Conservation (phyloP, 53 echinoderm and acorn worm species). For the Arbacia lixula region DNA sequence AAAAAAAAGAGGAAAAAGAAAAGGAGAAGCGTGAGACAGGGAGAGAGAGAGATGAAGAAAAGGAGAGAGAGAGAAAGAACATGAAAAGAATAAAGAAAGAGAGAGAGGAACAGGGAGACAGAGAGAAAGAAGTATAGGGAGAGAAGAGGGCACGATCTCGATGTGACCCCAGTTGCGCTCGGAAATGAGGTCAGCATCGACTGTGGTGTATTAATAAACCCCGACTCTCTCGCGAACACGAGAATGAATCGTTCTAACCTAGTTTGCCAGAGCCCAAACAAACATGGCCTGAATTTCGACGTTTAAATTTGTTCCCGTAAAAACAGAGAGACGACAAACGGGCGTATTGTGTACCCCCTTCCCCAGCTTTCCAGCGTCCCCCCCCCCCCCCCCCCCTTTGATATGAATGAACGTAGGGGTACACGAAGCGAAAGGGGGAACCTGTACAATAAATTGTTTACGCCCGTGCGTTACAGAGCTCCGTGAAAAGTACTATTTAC, state of each 20-base stretch:
- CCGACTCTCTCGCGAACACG: neutral
- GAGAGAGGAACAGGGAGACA: conserved; percentile 11
- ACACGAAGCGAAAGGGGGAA: no score
- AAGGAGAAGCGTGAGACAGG: no score
- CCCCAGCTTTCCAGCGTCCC: neutral
- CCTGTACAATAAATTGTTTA: no score
- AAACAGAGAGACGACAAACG: conserved; percentile 44
- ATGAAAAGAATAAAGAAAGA: no score
- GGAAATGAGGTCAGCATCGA: conserved; percentile 38
- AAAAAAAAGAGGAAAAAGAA: no score
- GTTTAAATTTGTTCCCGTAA: conserved; percentile 40
- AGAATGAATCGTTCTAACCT: conserved; percentile 19
- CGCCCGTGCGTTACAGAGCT: no score
- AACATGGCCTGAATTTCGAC: conserved; percentile 44
- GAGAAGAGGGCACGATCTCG: no score
- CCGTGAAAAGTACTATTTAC: no score
- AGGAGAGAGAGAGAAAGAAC: no score
- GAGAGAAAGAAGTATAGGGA: no score
- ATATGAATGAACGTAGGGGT: no score
- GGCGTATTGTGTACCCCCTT: conserved; percentile 32
- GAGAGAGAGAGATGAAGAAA: no score
- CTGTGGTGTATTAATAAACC: conserved; percentile 23
- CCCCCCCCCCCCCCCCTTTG: neutral
- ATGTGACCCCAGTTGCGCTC: conserved; percentile 20
- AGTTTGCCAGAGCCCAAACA: conserved; percentile 30